These are phyloP conservation scores for Tachina grossa DNA, from an alignment of 2,888 invertebrate species.

Conservation along the genomic window DNA sequence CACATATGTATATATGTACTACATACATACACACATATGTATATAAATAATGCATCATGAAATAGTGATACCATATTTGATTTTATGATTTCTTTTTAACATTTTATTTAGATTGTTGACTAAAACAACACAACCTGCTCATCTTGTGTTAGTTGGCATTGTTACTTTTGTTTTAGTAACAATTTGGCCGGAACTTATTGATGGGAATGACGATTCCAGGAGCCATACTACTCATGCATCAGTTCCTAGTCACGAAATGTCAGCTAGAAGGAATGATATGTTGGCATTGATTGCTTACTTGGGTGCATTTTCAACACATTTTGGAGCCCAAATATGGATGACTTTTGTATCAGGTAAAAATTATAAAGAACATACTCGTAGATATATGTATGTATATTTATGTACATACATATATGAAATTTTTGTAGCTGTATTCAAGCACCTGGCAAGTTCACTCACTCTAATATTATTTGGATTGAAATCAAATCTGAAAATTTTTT, in stretches of 20 bases:
- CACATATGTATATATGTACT: no score
- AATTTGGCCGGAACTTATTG: constrained; percentile 83
- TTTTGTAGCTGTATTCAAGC: no score
- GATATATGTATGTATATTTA: background rate
- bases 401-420: no score
- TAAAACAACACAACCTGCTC: constrained; percentile 90
- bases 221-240: constrained; percentile 13
- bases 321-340: constrained; percentile 96
- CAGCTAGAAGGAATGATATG: constrained; percentile 74
- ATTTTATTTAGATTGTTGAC: constrained; percentile 87
- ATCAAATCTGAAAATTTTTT: no score
- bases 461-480: no score
- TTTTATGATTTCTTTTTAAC: constrained; percentile 2
- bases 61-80: background rate
- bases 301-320: constrained; percentile 90
- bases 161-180: constrained; percentile 85
- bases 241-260: constrained; percentile 36
- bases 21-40: no score
- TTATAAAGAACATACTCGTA: background rate
- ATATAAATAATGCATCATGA: constrained; percentile 44
- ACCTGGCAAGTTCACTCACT: no score
- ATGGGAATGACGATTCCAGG: constrained; percentile 65
- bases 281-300: constrained; percentile 87
- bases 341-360: constrained; percentile 91
- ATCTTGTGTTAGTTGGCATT: constrained; percentile 87